Percentiles rank a stretch among this genome's conserved stretches.
These are phyloP conservation scores for Melanotaenia duboulayi DNA, from an alignment of 2,113 vertebrate genomes.

Conservation along the genomic window DNA sequence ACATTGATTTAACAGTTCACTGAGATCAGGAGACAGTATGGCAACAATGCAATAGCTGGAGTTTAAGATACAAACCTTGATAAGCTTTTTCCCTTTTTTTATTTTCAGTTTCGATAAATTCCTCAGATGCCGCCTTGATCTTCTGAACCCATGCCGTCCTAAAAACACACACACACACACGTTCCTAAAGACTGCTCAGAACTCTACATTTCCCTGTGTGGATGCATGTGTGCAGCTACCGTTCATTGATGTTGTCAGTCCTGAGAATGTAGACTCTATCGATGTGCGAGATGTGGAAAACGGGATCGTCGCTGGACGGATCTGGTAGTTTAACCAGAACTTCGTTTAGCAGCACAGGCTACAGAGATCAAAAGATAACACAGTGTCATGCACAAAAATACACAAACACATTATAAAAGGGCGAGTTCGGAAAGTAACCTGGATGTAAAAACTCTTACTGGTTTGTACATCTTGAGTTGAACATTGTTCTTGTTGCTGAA, in stretches of 20 bases:
- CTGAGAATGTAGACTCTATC: slow-evolving; percentile 92
- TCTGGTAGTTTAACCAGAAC: slow-evolving; percentile 95
- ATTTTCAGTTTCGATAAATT: slow-evolving; percentile 94
- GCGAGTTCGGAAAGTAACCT: not conserved
- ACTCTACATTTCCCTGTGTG: not conserved
- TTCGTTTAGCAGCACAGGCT: slow-evolving; percentile 97
- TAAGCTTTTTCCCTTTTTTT: slow-evolving; percentile 92
- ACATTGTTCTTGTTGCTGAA: slow-evolving; percentile 91
- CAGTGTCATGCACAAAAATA: not conserved
- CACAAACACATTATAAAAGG: not conserved
- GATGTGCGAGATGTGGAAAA: slow-evolving; percentile 97
- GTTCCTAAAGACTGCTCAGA: not conserved
- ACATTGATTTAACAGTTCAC: not conserved
- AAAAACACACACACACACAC: slow-evolving; percentile 18
- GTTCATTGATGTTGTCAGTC: slow-evolving; percentile 95
- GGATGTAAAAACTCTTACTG: slow-evolving; percentile 80
- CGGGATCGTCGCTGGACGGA: slow-evolving; percentile 93
- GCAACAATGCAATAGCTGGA: not conserved
- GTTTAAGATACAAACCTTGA: slow-evolving; percentile 84
- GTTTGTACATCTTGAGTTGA: slow-evolving; percentile 97
- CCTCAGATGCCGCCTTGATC: slow-evolving; percentile 93
- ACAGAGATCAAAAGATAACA: slow-evolving; percentile 25
- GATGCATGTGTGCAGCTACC: slow-evolving; percentile 76
- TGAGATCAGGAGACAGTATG: not conserved
- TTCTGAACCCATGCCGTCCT: slow-evolving; percentile 99